phyloP scores from a whole-genome alignment of 1,140 invertebrate species.

The Harpegnathos saltator region DNA sequence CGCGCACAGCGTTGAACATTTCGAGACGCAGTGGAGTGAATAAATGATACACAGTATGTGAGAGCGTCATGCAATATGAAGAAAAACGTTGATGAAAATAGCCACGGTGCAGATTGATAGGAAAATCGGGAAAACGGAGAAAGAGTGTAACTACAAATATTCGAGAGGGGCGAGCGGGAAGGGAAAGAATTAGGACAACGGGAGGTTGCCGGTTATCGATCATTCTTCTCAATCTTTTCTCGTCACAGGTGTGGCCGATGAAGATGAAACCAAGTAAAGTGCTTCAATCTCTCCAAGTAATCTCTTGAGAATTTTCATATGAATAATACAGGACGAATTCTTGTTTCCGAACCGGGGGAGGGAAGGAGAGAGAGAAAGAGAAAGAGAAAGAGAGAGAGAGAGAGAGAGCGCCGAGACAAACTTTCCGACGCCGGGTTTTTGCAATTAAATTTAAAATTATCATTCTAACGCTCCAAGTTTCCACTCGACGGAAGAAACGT shows the following conservation, averaged over 20 bases:
- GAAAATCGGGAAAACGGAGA: not conserved
- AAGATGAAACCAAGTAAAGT: not conserved
- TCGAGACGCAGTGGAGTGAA: not conserved
- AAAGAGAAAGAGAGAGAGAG: no score
- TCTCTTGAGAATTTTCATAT: not conserved
- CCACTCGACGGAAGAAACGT: no score
- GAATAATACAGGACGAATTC: not conserved
- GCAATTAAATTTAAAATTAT: no score
- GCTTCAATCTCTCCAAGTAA: not conserved
- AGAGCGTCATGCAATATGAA: conserved; percentile 38
- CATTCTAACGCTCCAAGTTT: no score
- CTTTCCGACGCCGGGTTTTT: no score
- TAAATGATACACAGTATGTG: not conserved
- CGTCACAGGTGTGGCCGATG: not conserved
- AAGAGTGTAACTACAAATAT: conserved; percentile 11
- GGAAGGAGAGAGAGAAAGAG: not conserved
- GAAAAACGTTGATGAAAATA: conserved; percentile 19
- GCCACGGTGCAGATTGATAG: conserved; percentile 33
- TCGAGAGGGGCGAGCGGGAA: no score
- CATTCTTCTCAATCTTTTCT: not conserved
- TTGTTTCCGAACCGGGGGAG: not conserved
- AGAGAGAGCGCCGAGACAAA: not conserved
- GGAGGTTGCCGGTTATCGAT: not conserved
- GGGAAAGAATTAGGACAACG: conserved; percentile 11
- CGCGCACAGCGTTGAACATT: not conserved